Evolutionary conservation across 2,888 invertebrate species (phyloP).

Genomic region (Pasiphila rectangulata): DNA sequence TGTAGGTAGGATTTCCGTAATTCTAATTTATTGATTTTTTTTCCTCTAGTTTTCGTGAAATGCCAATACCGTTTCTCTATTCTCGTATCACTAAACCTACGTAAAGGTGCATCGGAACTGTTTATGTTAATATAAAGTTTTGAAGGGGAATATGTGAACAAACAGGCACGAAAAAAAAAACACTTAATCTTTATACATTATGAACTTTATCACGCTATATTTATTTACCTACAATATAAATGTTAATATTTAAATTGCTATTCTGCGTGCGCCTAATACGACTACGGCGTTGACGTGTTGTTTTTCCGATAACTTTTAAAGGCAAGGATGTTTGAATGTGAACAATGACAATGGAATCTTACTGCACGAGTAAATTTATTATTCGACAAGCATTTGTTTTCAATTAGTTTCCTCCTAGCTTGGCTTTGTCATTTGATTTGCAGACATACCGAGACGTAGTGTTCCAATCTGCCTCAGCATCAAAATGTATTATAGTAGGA

Average conservation of each 20-base stretch:
- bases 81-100: no score
- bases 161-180: no score
- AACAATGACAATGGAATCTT: conserved; percentile 21
- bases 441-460: no score
- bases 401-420: neutral
- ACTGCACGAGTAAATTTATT: conserved; percentile 12
- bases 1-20: no score
- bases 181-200: neutral
- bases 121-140: no score
- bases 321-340: conserved; percentile 16
- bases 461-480: no score
- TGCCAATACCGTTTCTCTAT: no score
- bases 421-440: neutral
- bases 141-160: no score
- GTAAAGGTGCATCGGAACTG: no score
- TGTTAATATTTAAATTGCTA: conserved; percentile 10
- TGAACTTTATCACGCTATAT: neutral
- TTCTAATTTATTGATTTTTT: no score
- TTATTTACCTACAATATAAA: neutral
- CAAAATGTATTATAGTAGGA: no score
- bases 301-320: conserved; percentile 20
- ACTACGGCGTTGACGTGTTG: conserved; percentile 14
- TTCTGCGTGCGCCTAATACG: conserved; percentile 10
- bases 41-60: no score
- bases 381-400: conserved; percentile 8